Evolutionary conservation across 2,797 vertebrate species (phyloP).

Genomic region (Stomatorhinus walkeri): DNA sequence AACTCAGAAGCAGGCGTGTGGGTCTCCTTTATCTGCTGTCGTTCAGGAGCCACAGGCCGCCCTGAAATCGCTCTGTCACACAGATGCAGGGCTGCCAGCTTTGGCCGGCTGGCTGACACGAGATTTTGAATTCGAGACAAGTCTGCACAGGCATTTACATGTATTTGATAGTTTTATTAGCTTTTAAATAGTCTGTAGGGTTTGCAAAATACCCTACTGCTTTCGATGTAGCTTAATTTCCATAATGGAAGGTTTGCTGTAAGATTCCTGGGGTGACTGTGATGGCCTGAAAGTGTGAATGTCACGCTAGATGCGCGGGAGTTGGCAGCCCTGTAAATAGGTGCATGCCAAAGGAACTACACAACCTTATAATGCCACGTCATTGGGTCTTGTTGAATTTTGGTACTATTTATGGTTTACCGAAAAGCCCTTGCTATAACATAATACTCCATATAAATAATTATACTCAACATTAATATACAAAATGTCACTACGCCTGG

Average conservation of each 20-base stretch:
- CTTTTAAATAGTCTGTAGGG: not conserved
- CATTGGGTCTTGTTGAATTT: not conserved
- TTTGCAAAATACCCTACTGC: not conserved
- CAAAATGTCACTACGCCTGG: not conserved
- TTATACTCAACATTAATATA: not conserved
- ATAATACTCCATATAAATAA: not conserved
- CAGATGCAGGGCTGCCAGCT: not conserved
- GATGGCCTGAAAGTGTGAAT: not conserved
- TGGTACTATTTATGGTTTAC: not conserved
- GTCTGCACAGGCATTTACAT: not conserved
- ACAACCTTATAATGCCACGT: not conserved
- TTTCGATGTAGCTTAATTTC: not conserved
- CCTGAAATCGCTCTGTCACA: not conserved
- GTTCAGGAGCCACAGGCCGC: not conserved
- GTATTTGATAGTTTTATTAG: not conserved
- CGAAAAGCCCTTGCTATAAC: not conserved
- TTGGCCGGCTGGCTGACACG: not conserved
- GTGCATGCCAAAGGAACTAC: not conserved
- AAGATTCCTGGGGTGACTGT: not conserved
- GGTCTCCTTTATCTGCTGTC: not conserved
- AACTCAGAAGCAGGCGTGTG: not conserved
- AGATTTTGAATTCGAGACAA: not conserved
- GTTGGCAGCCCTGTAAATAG: not conserved
- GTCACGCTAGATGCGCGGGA: not conserved
- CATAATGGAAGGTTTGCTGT: not conserved